These are phyloP conservation scores for Rhizoglyphus robini DNA, from an alignment of 1,140 invertebrate species.

Conservation along the genomic window DNA sequence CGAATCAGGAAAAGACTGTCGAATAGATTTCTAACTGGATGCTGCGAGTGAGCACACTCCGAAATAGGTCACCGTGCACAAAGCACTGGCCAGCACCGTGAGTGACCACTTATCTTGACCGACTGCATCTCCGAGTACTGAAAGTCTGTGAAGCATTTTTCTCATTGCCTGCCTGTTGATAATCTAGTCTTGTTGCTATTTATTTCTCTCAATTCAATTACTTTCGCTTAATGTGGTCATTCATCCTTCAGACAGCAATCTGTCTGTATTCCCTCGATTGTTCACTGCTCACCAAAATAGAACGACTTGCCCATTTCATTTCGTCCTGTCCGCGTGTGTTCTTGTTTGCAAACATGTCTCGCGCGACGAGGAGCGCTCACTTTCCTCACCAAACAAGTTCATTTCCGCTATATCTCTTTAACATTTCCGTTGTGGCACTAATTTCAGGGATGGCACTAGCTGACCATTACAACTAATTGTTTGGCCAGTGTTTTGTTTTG, in stretches of 20 bases:
- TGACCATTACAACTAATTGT: background rate
- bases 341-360: background rate
- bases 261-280: conserved; percentile 9
- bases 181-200: conserved; percentile 10
- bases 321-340: background rate
- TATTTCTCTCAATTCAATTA: conserved; percentile 11
- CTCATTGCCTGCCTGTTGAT: conserved; percentile 4
- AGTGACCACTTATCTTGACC: conserved; percentile 13
- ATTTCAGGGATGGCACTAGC: background rate
- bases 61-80: background rate
- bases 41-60: background rate
- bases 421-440: conserved; percentile 1
- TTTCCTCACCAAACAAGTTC: background rate
- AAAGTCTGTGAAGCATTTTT: background rate
- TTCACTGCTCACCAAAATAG: conserved; percentile 5
- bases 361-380: background rate
- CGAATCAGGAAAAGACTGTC: background rate
- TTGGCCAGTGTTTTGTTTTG: no score
- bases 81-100: background rate
- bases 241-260: conserved; percentile 6
- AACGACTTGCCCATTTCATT: background rate
- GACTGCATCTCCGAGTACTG: background rate
- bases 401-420: background rate
- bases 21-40: conserved; percentile 1
- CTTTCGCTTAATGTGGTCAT: conserved; percentile 9